Base-by-base conservation (phyloP, 92 coral and sea anemone species). In the Phenganax subtilis region DNA sequence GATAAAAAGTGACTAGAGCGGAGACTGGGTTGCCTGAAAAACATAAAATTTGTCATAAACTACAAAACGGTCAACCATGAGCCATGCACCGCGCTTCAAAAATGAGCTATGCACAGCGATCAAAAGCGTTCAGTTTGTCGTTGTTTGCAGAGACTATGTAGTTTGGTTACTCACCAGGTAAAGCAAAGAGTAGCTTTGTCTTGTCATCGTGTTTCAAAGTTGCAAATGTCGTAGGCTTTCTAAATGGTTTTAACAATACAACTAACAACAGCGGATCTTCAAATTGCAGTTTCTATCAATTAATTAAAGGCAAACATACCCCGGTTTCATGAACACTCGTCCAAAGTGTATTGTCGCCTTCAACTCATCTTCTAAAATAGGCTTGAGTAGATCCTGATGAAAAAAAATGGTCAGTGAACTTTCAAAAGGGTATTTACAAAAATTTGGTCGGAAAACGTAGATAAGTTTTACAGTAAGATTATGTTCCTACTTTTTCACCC, bases 291-390 rank as follows among this genome's bases (percentile, higher is more conserved):
- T 29, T 9, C 0, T 8, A 8, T 0, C 65, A 47, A 52, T 9
- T 11, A 52, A 52, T 54, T 10, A 81, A 57, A 12, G 30, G 37
- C 16, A 58, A 44, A 60, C 79, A 10, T 86, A 90, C 94, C 98
- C 98, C 6, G 98, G 98, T 62, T 91, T 94, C 98, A 94, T 94
- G 71, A 94, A 94, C 12, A 94, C 96, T 82, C 98, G 80, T 17
- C 98, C 98, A 90, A 91, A 94, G 62, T 91, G 98, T 51, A 91
- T 82, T 27, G 94, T 90, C 15, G 98, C 98, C 3, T 91, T 86
- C 56, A 94, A 88, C 12, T 85, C 83, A 71, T 90, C 96, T 81
- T 94, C 86, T 57, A 94, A 85, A 30, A 94, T 90, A 11, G 97
- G 97, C 61, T 93, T 93, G 15, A 93, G 89, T 52, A 91, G 88